Percentiles rank a stretch among this genome's conserved stretches.
phyloP scores from a whole-genome alignment of 2,797 vertebrate genomes.

The Graptemys geographica region DNA sequence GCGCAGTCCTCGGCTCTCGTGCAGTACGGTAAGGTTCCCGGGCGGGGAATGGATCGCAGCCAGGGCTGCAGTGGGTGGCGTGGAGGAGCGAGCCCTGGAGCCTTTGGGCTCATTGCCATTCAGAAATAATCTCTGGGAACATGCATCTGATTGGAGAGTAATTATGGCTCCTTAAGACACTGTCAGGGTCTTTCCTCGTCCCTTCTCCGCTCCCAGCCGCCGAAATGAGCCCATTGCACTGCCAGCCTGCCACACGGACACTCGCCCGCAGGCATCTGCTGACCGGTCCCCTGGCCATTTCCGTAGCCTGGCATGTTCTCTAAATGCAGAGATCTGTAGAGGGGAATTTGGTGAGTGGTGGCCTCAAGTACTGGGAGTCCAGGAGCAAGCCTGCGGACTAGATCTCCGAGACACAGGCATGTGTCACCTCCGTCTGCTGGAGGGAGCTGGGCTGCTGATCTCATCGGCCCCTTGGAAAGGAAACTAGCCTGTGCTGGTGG shows the following conservation, averaged over 20 bases:
- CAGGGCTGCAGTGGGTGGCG: fast-evolving
- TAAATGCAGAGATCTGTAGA: not conserved
- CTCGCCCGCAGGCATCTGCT: not conserved
- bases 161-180: not conserved
- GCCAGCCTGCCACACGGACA: no score
- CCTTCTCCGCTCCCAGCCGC: not conserved
- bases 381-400: fast-evolving
- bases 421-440: not conserved
- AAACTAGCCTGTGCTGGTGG: not conserved
- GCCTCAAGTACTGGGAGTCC: not conserved
- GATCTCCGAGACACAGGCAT: fast-evolving
- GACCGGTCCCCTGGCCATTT: not conserved
- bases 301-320: not conserved
- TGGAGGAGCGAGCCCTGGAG: not conserved
- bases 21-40: slow-evolving; percentile 90
- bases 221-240: not conserved
- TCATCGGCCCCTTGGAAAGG: not conserved
- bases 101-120: not conserved
- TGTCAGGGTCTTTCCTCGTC: not conserved
- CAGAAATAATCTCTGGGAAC: fast-evolving
- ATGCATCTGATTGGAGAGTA: not conserved
- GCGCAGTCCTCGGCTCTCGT: slow-evolving; percentile 88
- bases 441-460: not conserved
- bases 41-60: fast-evolving
- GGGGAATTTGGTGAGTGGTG: not conserved